Evolutionary conservation across 1,140 invertebrate genomes (phyloP), one percentile per base, ranked within the genome.

Genomic region (Brachystomella parvula): DNA sequence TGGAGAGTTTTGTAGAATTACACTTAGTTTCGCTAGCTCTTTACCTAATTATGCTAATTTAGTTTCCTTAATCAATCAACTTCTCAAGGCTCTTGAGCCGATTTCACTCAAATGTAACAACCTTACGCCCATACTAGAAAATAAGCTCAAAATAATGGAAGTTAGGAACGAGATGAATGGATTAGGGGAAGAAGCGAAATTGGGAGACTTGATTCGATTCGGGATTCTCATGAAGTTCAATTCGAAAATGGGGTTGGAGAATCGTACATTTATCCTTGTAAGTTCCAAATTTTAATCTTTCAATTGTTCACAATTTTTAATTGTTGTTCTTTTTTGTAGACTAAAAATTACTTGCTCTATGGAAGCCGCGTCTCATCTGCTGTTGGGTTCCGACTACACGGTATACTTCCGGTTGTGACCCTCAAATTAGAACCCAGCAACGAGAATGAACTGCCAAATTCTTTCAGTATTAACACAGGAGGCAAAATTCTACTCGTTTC

Each of bases 221-320:
- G 72, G 72, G 17, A 69, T 73, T 31, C 57, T 73, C 28, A 30
- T 73, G 9, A 73, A 73, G 49, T 39, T 73, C 33, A 73, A 67
- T 59, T 66, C 63, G 47, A 65, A 60, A 33, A 26, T 58, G 29
- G 69, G 69, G 32, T 58, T 73, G 2, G 69, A 73, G 66, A 68
- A 66, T 57, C 62, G 72, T 56, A 69, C 69, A 15, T 71, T 73
- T 57, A 68, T 73, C 58, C 58, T 73, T 35, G 72, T 73, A 44
- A 68, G 71, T 49, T 63, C 21, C n/a, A 12, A 62, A 44, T 15
- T 31, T 12, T 24, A 57, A 57, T 24, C 6, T 66, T 44, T 28
- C 44, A 53, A 49, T 19, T 47, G 49, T 60, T 12, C 31, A 39
- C 44, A 3, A 32, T 67, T 47, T 47, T 9, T 2, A 19, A 2